These are phyloP conservation scores for Eupithecia exiguata DNA, from an alignment of 2,888 invertebrate species.

Conservation along the genomic window DNA sequence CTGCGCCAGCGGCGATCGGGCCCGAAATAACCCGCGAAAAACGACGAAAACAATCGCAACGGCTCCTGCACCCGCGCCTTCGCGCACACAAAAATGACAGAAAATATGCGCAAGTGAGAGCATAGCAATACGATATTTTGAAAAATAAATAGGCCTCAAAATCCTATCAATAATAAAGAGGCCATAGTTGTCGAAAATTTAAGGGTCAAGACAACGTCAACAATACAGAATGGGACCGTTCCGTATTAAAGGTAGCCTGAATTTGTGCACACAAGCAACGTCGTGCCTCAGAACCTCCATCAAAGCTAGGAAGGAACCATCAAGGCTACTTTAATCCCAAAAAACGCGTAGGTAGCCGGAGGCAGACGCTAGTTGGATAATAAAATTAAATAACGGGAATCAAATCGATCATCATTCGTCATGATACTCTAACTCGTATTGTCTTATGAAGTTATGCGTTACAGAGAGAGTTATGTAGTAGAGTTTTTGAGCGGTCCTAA, in stretches of 20 bases:
- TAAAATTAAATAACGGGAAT: too few relatives aligned
- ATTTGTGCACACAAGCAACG: not conserved
- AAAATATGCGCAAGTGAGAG: conserved; percentile 63
- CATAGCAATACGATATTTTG: not conserved
- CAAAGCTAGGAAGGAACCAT: too few relatives aligned
- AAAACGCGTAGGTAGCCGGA: not conserved
- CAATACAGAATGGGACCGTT: not conserved
- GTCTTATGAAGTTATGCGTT: too few relatives aligned
- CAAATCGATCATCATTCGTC: too few relatives aligned
- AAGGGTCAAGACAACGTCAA: not conserved
- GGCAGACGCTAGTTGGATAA: not conserved
- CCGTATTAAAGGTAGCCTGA: too few relatives aligned
- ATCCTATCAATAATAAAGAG: not conserved
- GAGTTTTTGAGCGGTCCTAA: too few relatives aligned
- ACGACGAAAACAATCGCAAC: conserved; percentile 82
- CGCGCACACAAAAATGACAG: conserved; percentile 75
- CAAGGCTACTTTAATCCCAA: too few relatives aligned
- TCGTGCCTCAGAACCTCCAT: too few relatives aligned
- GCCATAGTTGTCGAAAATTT: not conserved
- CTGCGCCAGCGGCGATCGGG: conserved; percentile 69
- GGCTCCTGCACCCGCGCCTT: conserved; percentile 69
- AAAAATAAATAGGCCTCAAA: too few relatives aligned
- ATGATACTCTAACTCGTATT: too few relatives aligned
- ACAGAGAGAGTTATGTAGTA: too few relatives aligned
- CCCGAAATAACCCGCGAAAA: conserved; percentile 80